Evolutionary conservation across 37 sponge, comb jelly and placozoan genomes (phyloP), one percentile per base, ranked within the genome.

Genomic region (Agelas oroides): DNA sequence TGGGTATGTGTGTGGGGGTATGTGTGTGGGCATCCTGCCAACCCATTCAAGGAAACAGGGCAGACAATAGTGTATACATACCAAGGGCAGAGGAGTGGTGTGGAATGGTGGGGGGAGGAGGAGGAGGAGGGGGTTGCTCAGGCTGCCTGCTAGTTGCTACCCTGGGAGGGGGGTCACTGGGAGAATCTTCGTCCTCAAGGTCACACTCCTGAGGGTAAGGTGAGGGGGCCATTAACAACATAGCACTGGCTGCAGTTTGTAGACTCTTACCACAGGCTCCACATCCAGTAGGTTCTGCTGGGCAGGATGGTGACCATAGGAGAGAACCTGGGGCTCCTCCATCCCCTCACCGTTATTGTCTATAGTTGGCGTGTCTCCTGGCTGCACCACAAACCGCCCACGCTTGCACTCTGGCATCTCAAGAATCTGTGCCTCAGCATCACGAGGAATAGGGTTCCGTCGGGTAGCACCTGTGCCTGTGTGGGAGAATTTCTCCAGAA

Each of bases 371-470:
- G 21, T 60, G 12, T 81, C 59, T 0, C 33, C 71, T 5, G 90
- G 90, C 58, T 25, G 24, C 36, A 53, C 62, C 30, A 91, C 79
- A 83, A 92, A 92, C 59, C 88, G 53, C n/a, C 92, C 88, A 59
- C 84, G 60, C 73, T 92, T 92, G 17, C 77, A 80, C 65, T 92
- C 92, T n/a, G 92, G 92, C 66, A 92, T 92, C 41, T 92, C 92
- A 23, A 92, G 75, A 13, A 92, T 20, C 64, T 86, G 82, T 11
- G 87, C 70, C 24, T 85, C 88, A 11, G 87, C 64, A 56, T 76
- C 67, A 3, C 78, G 76, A 39, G 83, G 89, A 0, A 82, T 77
- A 17, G 77, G 78, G 63, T 89, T 89, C 33, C 73, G n/a, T 34
- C 92, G 37, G 3, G 8, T 46, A 12, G 68, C 64, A 12, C 56